Conservation (phyloP, 2,113 vertebrate genomes). For the Neolamprologus tretocephalus region DNA sequence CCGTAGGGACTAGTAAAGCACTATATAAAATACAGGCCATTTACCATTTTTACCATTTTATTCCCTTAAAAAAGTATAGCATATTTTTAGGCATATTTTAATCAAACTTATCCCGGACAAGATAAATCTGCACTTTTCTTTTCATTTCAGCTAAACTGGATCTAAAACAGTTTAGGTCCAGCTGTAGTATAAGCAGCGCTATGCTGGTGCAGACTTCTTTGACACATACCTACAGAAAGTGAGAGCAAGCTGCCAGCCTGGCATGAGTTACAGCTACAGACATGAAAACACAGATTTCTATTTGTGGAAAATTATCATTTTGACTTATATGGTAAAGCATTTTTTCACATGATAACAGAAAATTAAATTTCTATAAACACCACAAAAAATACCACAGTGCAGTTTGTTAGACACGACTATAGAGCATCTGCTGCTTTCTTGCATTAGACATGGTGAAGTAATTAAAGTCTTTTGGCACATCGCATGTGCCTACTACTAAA, state of each 20-base stretch:
- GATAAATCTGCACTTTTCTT: neutral
- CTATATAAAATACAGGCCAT: no score
- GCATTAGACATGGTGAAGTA: neutral
- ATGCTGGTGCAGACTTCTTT: neutral
- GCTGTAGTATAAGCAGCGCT: neutral
- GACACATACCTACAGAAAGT: conserved; percentile 40
- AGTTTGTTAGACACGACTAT: neutral
- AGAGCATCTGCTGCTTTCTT: neutral
- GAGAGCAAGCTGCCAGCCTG: conserved; percentile 24
- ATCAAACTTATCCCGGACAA: neutral
- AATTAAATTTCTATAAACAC: neutral
- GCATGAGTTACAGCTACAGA: neutral
- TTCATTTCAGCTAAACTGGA: neutral
- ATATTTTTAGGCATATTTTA: neutral
- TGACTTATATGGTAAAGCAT: neutral
- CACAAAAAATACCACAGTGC: neutral
- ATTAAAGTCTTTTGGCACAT: neutral
- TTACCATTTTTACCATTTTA: neutral
- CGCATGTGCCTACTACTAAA: neutral
- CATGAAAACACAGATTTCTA: neutral
- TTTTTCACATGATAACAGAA: neutral
- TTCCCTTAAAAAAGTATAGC: neutral
- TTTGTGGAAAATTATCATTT: conserved; percentile 3
- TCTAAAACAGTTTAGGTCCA: neutral
- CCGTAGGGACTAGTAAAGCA: no score